Evolutionary conservation across 1,140 invertebrate species (phyloP), one percentile per base, ranked within the genome.

Genomic region (Papilio helenus): DNA sequence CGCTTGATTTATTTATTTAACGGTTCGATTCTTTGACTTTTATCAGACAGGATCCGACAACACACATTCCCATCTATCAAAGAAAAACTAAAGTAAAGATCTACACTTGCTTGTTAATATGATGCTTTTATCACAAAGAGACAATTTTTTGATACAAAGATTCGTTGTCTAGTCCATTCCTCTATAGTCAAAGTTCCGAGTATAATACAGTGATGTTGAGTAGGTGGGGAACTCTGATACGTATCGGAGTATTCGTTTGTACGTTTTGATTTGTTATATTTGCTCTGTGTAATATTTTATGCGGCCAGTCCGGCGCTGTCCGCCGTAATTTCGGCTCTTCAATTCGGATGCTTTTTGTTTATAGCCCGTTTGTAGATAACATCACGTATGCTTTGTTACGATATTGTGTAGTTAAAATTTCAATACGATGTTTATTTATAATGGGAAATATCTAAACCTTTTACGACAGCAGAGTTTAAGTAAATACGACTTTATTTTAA

Each of bases 1-100:
- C 83, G 51, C 18, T 10, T 65, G 76, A 77, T 77, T 77, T 77
- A 77, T 77, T 77, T 61, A 61, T 77, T 77, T 77, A 77, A 77
- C 55, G 55, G 76, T 77, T 34, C 29, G 46, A 23, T 16, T 20
- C 51, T 20, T 55, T 55, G 51, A 55, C 51, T 20, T 55, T 55
- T 55, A 55, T 9, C 7, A 55, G 51, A n/a, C 51, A 55, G 51
- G 51, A 55, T 7, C 18, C 5, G 18, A 18, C n/a, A 20, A 18
- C 51, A 18, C 18, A 18, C 46, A 49, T 5, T 46, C 46, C 16
- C 16, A 16, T 49, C 46, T n/a, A 8, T 55, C n/a, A 8, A 55
- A 55, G 0, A 55, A 55, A n/a, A 55, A n/a, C 51, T n/a, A n/a
- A 55, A 7, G n/a, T 8, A n/a, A 20, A 55, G 51, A 20, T 55